These are phyloP conservation scores for Blastomussa wellsi DNA, from an alignment of 92 coral and sea anemone species.

Conservation along the genomic window DNA sequence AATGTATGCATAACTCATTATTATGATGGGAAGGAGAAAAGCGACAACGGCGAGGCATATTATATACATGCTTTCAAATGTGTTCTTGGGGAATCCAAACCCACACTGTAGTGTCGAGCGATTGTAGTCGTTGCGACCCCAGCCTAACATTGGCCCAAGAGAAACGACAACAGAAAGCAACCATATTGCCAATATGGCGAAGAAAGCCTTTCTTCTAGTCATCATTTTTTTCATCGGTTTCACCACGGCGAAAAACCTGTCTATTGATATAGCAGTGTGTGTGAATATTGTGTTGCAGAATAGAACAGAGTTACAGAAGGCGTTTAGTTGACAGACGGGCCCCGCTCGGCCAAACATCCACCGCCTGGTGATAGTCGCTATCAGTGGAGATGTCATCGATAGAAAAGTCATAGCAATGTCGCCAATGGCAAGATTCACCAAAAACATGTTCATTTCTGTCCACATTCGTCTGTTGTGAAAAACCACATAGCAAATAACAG, in stretches of 20 bases:
- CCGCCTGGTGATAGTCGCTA: conserved; percentile 61
- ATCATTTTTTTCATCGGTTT: conserved; percentile 78
- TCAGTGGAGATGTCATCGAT: conserved; percentile 71
- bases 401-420: conserved; percentile 79
- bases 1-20: conserved; percentile 72
- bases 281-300: conserved; percentile 82
- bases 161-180: conserved; percentile 59
- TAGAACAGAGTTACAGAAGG: conserved; percentile 68
- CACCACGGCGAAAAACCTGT: conserved; percentile 80
- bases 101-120: conserved; percentile 84
- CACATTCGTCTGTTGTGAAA: conserved; percentile 74
- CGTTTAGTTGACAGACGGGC: conserved; percentile 70
- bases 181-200: conserved; percentile 71
- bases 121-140: conserved; percentile 81
- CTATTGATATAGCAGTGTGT: conserved; percentile 79
- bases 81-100: conserved; percentile 69
- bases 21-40: conserved; percentile 62
- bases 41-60: conserved; percentile 62
- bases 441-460: conserved; percentile 85
- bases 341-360: conserved; percentile 56
- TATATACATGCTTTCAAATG: conserved; percentile 61
- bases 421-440: conserved; percentile 76
- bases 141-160: conserved; percentile 78
- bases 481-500: conserved; percentile 65
- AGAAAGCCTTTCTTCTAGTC: conserved; percentile 69